Conservation (phyloP, 2,797 vertebrate species). For the Buphagus erythrorhynchus region DNA sequence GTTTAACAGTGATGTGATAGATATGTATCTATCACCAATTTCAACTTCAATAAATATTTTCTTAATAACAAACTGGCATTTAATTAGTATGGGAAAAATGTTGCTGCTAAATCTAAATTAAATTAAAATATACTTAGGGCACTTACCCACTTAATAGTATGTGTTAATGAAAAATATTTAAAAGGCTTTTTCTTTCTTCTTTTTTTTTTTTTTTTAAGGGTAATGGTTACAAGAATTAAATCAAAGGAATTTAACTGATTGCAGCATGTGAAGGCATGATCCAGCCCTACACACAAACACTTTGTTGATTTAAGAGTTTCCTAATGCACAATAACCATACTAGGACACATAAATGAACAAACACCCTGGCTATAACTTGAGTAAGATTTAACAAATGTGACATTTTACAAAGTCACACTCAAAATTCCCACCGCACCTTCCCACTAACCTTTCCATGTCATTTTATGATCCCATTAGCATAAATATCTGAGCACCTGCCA, state of each 20-base stretch:
- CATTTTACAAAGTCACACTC: slow-evolving; percentile 21
- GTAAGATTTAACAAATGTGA: neutral
- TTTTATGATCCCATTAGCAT: neutral
- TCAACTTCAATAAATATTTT: slow-evolving; percentile 82
- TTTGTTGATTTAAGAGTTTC: neutral
- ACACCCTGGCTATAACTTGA: neutral
- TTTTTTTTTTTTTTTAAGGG: neutral
- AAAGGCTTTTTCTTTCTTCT: slow-evolving; percentile 9
- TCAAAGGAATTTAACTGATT: slow-evolving; percentile 41
- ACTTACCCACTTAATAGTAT: slow-evolving; percentile 74
- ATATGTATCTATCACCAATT: slow-evolving; percentile 74
- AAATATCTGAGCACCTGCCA: slow-evolving; percentile 36
- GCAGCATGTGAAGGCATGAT: neutral
- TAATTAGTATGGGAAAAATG: slow-evolving; percentile 78
- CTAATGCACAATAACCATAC: neutral
- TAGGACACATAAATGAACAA: neutral
- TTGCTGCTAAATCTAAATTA: slow-evolving; percentile 77
- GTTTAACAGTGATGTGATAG: slow-evolving; percentile 76
- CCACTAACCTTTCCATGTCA: neutral
- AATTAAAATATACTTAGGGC: slow-evolving; percentile 78
- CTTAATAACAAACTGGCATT: slow-evolving; percentile 81
- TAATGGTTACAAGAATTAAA: slow-evolving; percentile 50
- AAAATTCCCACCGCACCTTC: neutral
- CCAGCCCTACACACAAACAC: neutral
- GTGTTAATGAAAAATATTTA: slow-evolving; percentile 76